Conservation (phyloP, 2,113 vertebrate genomes). For the Muntiacus muntjak region DNA sequence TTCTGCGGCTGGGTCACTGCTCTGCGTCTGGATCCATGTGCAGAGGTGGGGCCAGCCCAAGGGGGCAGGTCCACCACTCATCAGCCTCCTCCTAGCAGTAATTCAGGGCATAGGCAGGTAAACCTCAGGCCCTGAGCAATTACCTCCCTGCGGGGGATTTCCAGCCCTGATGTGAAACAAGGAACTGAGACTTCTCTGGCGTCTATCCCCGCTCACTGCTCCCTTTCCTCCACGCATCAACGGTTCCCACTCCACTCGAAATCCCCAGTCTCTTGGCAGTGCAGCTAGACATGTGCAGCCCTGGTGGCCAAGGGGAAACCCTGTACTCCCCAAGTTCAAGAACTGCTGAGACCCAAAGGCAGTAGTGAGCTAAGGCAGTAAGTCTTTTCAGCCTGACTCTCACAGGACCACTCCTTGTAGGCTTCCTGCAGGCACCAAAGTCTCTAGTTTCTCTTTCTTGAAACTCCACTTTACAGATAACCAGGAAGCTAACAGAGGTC, state of each 20-base stretch:
- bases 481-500: neutral
- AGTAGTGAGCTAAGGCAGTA: neutral
- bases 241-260: neutral
- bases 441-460: neutral
- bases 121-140: neutral
- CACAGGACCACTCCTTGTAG: neutral
- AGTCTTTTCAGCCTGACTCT: neutral
- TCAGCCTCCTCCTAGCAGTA: neutral
- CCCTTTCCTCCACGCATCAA: neutral
- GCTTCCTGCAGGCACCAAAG: neutral
- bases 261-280: neutral
- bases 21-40: neutral
- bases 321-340: neutral
- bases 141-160: slow-evolving; percentile 15
- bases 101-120: neutral
- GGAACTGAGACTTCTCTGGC: slow-evolving; percentile 10
- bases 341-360: neutral
- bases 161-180: slow-evolving; percentile 9
- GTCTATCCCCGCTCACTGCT: neutral
- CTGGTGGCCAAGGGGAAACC: neutral
- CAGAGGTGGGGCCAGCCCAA: neutral
- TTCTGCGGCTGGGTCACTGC: neutral
- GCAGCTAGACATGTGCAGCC: neutral
- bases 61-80: neutral
- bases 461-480: neutral